Evolutionary conservation across 2,797 vertebrate species (phyloP).

Genomic region (Mallotus villosus): DNA sequence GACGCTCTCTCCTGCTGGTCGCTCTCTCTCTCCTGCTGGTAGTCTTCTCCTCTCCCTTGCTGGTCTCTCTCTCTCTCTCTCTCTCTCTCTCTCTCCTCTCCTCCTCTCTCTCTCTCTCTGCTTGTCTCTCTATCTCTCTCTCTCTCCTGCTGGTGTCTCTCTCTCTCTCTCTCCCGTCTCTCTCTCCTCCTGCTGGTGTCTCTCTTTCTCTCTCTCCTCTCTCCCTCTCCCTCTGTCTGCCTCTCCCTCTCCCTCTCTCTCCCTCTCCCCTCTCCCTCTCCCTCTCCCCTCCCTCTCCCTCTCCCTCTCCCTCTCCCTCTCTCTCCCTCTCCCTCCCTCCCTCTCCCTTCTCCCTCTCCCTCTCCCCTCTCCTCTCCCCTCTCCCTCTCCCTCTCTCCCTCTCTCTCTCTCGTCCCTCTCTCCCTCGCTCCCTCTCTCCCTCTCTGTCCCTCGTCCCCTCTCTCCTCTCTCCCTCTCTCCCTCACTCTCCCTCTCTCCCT

Average conservation of each 20-base stretch:
- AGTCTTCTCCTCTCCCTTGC: too few relatives aligned
- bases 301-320: too few relatives aligned
- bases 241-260: not conserved
- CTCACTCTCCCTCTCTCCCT: not conserved
- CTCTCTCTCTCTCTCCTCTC: too few relatives aligned
- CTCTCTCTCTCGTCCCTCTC: conserved; percentile 10
- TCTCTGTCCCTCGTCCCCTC: not conserved
- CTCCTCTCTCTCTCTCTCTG: too few relatives aligned
- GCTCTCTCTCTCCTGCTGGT: not conserved
- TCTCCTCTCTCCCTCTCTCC: conserved; percentile 5
- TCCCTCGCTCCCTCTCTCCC: not conserved
- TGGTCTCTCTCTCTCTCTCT: not conserved
- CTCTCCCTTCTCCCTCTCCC: not conserved
- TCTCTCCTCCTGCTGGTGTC: too few relatives aligned
- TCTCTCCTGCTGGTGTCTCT: too few relatives aligned
- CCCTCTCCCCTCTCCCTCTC: not conserved
- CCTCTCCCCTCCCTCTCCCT: not conserved
- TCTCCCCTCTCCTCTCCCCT: not conserved
- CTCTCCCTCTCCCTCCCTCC: too few relatives aligned
- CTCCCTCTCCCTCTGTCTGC: too few relatives aligned
- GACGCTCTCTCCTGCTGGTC: not conserved
- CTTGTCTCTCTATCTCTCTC: too few relatives aligned
- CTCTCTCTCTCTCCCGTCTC: not conserved
- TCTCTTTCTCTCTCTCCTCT: too few relatives aligned
- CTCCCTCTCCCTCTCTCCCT: not conserved